phyloP scores from a whole-genome alignment of 2,797 vertebrate species.

The Molothrus aeneus region DNA sequence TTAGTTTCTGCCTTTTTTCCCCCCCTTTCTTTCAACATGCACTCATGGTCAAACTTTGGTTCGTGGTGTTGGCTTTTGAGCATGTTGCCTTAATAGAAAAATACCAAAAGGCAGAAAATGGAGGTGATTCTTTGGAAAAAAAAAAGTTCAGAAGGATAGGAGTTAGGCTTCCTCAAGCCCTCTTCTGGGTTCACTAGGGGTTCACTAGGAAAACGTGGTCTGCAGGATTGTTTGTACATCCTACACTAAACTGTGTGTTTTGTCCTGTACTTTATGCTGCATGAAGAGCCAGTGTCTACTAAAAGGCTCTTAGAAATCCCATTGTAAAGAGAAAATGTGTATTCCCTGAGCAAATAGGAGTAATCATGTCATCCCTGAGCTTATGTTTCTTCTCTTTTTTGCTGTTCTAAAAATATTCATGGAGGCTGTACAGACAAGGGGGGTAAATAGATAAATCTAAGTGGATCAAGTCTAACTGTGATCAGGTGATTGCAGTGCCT shows the following conservation, averaged over 20 bases:
- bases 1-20: rapidly evolving
- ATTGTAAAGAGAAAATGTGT: not conserved
- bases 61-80: not conserved
- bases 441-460: not conserved
- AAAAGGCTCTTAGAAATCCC: constrained; percentile 8
- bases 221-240: not conserved
- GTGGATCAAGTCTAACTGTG: not conserved
- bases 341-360: not conserved
- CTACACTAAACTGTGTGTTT: not conserved
- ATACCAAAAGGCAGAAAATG: not conserved
- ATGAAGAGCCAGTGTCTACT: not conserved
- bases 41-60: not conserved
- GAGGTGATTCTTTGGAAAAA: not conserved
- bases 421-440: not conserved
- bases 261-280: not conserved
- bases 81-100: not conserved
- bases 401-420: not conserved
- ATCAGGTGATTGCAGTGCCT: not conserved
- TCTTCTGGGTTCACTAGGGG: not conserved
- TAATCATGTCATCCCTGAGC: not conserved
- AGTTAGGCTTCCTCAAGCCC: not conserved
- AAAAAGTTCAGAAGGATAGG: not conserved
- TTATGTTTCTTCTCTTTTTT: not conserved
- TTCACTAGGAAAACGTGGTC: not conserved
- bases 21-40: not conserved